Conservation (phyloP, 2,888 invertebrate genomes). For the Epinotia bilunana region DNA sequence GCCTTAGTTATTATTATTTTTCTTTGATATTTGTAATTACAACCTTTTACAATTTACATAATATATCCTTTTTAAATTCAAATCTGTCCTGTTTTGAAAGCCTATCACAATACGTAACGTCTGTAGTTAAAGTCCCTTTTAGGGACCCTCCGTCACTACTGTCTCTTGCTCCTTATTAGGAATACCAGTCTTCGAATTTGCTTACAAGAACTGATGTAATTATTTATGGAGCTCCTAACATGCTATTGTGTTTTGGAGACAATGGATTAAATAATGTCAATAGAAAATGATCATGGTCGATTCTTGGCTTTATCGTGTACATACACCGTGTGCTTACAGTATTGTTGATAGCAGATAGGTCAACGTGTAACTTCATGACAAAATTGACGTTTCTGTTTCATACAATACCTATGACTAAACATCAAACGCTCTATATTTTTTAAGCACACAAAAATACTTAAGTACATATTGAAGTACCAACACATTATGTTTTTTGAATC, state of each 20-base stretch:
- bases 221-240: constrained; percentile 57
- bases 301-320: not conserved
- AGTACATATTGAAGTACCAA: too few relatives aligned
- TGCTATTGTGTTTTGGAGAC: constrained; percentile 46
- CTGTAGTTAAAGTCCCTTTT: constrained; percentile 58
- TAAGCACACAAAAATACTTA: too few relatives aligned
- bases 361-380: not conserved
- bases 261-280: constrained; percentile 34
- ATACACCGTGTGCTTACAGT: not conserved
- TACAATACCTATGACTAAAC: not conserved
- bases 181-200: constrained; percentile 54
- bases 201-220: constrained; percentile 51
- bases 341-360: too few relatives aligned
- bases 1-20: too few relatives aligned
- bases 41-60: not conserved
- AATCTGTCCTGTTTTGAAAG: constrained; percentile 30
- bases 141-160: constrained; percentile 65
- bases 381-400: not conserved
- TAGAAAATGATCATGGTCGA: constrained; percentile 10
- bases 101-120: constrained; percentile 45
- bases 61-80: constrained; percentile 2
- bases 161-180: constrained; percentile 52
- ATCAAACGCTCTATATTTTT: not conserved
- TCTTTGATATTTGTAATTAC: not conserved
- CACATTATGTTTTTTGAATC: not conserved